Evolutionary conservation across 2,888 invertebrate species (phyloP).

Genomic region (Stenodema calcarata): DNA sequence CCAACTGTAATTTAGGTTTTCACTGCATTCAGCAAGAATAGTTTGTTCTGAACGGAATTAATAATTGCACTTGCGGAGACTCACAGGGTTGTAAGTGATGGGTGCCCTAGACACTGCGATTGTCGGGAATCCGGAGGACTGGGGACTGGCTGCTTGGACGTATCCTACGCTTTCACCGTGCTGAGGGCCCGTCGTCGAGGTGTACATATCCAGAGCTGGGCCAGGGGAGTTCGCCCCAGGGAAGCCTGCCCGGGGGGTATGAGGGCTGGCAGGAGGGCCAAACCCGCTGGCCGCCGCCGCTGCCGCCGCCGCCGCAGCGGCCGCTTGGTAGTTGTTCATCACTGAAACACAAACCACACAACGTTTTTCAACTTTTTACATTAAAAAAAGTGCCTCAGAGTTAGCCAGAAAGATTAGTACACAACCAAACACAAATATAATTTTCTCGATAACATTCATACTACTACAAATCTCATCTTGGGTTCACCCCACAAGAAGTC

Average conservation of each 20-base stretch:
- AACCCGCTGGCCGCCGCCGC: slow-evolving; percentile 70
- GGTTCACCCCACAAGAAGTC: too few species aligned
- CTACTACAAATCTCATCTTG: too few species aligned
- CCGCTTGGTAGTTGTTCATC: slow-evolving; percentile 94
- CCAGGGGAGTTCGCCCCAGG: slow-evolving; percentile 90
- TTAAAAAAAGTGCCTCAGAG: too few species aligned
- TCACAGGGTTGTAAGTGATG: slow-evolving; percentile 91
- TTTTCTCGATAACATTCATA: too few species aligned
- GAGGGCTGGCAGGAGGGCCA: slow-evolving; percentile 84
- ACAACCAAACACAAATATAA: too few species aligned
- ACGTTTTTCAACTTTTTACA: too few species aligned
- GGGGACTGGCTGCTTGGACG: slow-evolving; percentile 95
- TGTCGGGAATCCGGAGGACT: slow-evolving; percentile 91
- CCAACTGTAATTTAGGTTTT: neutral
- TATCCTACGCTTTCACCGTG: slow-evolving; percentile 69
- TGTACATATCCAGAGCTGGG: slow-evolving; percentile 88
- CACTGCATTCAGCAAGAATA: too few species aligned
- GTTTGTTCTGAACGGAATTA: too few species aligned
- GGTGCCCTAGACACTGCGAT: slow-evolving; percentile 92
- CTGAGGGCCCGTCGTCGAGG: slow-evolving; percentile 81
- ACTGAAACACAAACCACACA: slow-evolving; percentile 68
- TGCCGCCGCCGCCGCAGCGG: slow-evolving; percentile 70
- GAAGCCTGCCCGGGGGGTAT: slow-evolving; percentile 75
- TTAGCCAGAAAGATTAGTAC: too few species aligned
- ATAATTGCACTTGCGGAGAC: slow-evolving; percentile 62